phyloP scores from a whole-genome alignment of 2,113 vertebrate genomes.

The Zosterops hypoxanthus region DNA sequence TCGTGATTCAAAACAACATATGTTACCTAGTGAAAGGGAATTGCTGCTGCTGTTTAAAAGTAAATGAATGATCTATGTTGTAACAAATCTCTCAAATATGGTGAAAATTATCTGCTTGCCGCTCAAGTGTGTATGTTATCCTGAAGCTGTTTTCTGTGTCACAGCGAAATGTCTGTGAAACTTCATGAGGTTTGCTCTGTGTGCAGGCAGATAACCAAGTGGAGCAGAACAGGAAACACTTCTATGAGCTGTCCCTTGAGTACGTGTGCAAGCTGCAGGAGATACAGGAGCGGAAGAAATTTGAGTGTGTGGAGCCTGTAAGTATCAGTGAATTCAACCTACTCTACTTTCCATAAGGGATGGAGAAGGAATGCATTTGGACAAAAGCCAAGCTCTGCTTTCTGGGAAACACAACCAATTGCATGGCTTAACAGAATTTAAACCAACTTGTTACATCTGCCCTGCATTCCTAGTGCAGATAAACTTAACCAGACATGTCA shows the following conservation, averaged over 20 bases:
- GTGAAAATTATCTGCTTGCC: background rate
- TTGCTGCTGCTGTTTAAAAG: background rate
- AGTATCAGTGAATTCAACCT: conserved; percentile 65
- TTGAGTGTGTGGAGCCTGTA: conserved; percentile 98
- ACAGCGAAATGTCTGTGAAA: background rate
- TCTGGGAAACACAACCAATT: background rate
- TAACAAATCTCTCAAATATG: background rate
- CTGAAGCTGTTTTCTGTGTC: background rate
- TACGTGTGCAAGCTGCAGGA: conserved; percentile 97
- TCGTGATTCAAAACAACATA: background rate
- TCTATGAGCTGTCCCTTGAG: conserved; percentile 93
- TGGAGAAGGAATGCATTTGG: background rate
- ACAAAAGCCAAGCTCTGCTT: background rate
- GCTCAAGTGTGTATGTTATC: background rate
- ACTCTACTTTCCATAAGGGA: background rate
- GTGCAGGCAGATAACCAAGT: conserved; percentile 89
- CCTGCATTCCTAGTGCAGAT: background rate
- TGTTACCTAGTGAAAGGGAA: background rate
- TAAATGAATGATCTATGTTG: background rate
- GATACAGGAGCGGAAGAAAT: conserved; percentile 98
- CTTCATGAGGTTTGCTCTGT: conserved; percentile 5
- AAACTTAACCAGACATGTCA: background rate
- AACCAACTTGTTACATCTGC: background rate
- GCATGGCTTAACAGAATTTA: background rate
- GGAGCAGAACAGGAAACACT: conserved; percentile 88